These are phyloP conservation scores for Rhabdomys dilectus DNA, from an alignment of 2,113 vertebrate genomes.

Conservation along the genomic window DNA sequence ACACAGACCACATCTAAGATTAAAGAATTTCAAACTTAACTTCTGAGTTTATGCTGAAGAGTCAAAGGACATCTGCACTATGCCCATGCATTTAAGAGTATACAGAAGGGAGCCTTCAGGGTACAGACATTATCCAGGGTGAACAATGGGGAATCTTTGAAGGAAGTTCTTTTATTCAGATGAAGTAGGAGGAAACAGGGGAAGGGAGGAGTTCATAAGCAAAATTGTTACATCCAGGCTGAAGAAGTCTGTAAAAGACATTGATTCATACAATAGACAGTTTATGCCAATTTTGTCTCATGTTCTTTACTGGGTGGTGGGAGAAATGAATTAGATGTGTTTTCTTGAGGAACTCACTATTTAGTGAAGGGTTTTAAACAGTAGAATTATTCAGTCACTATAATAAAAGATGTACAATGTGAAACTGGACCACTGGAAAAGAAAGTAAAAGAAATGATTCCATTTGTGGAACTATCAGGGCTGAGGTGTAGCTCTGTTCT, in stretches of 20 bases:
- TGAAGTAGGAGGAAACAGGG: constrained; percentile 72
- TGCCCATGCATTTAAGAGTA: constrained; percentile 17
- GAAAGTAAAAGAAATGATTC: not conserved
- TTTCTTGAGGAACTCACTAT: not conserved
- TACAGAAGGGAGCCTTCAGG: not conserved
- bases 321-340: constrained; percentile 23
- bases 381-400: not conserved
- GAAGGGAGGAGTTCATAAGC: constrained; percentile 67
- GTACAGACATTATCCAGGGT: constrained; percentile 11
- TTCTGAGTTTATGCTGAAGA: constrained; percentile 15
- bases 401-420: not conserved
- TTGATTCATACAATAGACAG: constrained; percentile 39
- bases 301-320: not conserved
- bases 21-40: constrained; percentile 25
- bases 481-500: not conserved
- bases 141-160: constrained; percentile 65
- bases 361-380: constrained; percentile 22
- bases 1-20: constrained; percentile 11
- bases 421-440: constrained; percentile 14
- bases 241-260: constrained; percentile 24
- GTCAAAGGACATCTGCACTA: not conserved
- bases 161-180: constrained; percentile 76
- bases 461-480: not conserved
- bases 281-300: constrained; percentile 39
- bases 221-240: constrained; percentile 40